These are phyloP conservation scores for Cheilinus undulatus DNA, from an alignment of 2,113 vertebrate genomes.

Conservation along the genomic window DNA sequence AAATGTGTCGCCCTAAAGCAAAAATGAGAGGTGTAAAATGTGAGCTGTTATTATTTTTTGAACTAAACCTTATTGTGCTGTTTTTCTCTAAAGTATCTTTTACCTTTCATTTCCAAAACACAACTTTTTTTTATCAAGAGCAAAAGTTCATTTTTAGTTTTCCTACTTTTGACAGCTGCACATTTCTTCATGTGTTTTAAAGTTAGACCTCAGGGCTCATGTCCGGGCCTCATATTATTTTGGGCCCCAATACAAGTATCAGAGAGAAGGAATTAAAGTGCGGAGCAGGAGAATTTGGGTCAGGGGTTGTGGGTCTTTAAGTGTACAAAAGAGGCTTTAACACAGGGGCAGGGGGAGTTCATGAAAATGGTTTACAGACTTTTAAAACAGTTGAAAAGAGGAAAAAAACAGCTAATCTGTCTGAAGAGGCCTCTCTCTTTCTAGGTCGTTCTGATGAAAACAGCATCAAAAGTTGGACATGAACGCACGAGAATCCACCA, in stretches of 20 bases:
- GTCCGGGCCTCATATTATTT: constrained; percentile 54
- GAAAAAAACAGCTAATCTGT: constrained; percentile 23
- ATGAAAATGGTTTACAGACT: constrained; percentile 71
- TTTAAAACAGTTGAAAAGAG: constrained; percentile 56
- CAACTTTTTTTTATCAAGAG: neutral
- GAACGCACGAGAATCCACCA: constrained; percentile 21
- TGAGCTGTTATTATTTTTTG: too few relatives aligned
- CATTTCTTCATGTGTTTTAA: constrained; percentile 9
- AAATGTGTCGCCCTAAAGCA: too few relatives aligned
- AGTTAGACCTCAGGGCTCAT: constrained; percentile 10
- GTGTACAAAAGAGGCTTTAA: constrained; percentile 72
- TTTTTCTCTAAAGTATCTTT: neutral
- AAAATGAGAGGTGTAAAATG: too few relatives aligned
- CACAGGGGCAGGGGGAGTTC: constrained; percentile 55
- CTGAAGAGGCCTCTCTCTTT: constrained; percentile 38
- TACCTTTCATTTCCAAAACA: neutral
- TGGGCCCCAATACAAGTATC: constrained; percentile 53
- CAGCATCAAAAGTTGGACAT: constrained; percentile 9
- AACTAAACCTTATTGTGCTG: too few relatives aligned
- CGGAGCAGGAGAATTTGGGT: constrained; percentile 58
- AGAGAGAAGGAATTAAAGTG: constrained; percentile 37
- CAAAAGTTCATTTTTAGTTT: neutral
- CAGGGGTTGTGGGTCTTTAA: constrained; percentile 67
- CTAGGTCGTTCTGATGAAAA: constrained; percentile 21
- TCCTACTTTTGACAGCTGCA: neutral